Conservation (phyloP, 2,888 invertebrate genomes). For the Apodemia zela region DNA sequence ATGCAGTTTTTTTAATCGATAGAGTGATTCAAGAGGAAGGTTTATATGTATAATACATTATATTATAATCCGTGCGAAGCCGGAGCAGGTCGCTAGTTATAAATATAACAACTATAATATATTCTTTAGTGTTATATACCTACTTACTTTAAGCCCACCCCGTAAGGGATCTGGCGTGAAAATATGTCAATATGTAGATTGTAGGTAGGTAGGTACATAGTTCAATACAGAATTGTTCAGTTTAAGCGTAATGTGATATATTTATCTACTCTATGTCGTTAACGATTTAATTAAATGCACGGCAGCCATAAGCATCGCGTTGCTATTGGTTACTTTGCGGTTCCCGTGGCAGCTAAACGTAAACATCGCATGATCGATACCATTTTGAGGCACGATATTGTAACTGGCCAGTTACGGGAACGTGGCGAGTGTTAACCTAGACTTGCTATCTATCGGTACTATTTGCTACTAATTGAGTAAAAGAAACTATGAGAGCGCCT, state of each 20-base stretch:
- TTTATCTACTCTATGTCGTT: constrained; percentile 25
- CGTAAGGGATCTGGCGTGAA: no score
- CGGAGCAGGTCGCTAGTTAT: no score
- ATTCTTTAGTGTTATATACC: no score
- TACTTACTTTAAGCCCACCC: no score
- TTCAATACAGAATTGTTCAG: not conserved
- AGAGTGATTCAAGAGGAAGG: no score
- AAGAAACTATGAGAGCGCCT: constrained; percentile 73
- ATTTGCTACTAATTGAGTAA: constrained; percentile 29
- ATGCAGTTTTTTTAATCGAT: no score
- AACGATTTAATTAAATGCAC: constrained; percentile 40
- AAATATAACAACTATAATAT: no score
- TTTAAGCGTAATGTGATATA: constrained; percentile 16
- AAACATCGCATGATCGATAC: constrained; percentile 74
- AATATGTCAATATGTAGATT: no score
- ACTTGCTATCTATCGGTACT: constrained; percentile 7
- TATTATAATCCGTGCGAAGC: no score
- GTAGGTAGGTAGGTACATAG: not conserved
- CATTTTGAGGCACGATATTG: constrained; percentile 34
- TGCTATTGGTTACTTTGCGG: constrained; percentile 50
- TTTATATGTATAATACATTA: no score
- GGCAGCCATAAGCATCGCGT: constrained; percentile 38
- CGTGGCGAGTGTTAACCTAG: constrained; percentile 13
- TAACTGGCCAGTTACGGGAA: not conserved
- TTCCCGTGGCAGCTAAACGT: constrained; percentile 73